Evolutionary conservation across 2,113 vertebrate genomes (phyloP).

Genomic region (Tragulus kanchil): DNA sequence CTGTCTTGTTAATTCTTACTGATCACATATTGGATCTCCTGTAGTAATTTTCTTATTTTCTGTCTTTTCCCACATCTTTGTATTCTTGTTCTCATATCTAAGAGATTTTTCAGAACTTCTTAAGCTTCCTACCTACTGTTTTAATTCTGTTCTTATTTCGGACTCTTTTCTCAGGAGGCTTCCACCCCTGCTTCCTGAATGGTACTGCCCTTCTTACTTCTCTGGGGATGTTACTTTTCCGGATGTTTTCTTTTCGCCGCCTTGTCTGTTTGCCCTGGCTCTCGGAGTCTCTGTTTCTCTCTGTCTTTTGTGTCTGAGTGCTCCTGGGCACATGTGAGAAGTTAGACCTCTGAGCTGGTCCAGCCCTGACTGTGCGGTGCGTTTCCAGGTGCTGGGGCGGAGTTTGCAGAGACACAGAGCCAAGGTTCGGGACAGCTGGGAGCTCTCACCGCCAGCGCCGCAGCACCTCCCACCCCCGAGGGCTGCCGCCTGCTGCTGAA

Average conservation of each 20-base stretch:
- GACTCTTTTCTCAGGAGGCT: background rate
- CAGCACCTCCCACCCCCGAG: slow-evolving; percentile 85
- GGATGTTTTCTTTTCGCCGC: background rate
- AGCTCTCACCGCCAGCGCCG: slow-evolving; percentile 86
- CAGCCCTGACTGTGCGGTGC: background rate
- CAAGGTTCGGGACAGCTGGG: slow-evolving; percentile 86
- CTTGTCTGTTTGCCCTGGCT: background rate
- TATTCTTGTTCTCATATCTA: background rate
- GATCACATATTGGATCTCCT: background rate
- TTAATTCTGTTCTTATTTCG: background rate
- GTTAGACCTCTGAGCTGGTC: background rate
- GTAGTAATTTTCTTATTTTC: background rate
- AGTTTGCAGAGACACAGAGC: slow-evolving; percentile 87
- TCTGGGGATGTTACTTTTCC: background rate
- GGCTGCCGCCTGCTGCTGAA: slow-evolving; percentile 83
- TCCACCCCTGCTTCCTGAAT: background rate
- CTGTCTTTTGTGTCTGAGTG: background rate
- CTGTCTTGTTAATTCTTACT: background rate
- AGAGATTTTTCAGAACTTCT: background rate
- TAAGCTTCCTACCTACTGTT: background rate
- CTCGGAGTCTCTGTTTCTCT: background rate
- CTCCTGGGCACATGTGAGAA: background rate
- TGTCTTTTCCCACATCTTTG: background rate
- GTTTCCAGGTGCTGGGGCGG: slow-evolving; percentile 89
- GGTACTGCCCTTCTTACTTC: background rate